Evolutionary conservation across 2,113 vertebrate genomes (phyloP), one percentile per base, ranked within the genome.

Genomic region (Leucosticte australis): DNA sequence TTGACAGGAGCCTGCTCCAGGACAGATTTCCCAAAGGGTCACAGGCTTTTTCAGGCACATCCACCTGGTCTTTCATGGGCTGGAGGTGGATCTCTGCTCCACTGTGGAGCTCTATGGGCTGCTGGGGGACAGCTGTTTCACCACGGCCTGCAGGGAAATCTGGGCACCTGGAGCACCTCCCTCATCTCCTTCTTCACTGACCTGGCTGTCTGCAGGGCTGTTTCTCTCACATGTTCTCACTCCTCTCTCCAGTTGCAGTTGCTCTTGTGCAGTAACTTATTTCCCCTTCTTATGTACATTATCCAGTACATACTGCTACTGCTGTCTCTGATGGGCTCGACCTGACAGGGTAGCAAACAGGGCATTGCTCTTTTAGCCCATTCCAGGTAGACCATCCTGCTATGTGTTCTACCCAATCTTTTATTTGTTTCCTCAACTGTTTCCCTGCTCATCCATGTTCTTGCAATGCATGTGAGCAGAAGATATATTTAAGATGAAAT

Each of bases 21-120:
- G 33, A 59, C 0, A 0, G 77, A n/a, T 11, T 74, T 46, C 23
- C 21, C 39, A 30, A 14, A 37, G 68, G 13, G 13, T 52, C 27
- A 59, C 27, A 59, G 44, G 22, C 27, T 33, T 57, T 59, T 65
- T 23, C 37, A 33, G 27, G 33, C 33, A 41, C 26, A 20, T 37
- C 35, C 44, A 73, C 42, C 44, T 65, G 35, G 26, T 64, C 67
- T 47, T 41, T 31, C 17, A 18, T 12, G 14, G 41, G 30, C 41
- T 11, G 7, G 35, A 73, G 35, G 6, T 27, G 24, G 30, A 63
- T 55, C 49, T 79, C 49, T 71, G 65, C 42, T 71, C 42, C 17
- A 15, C 13, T 49, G 22, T 57, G 42, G 50, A 24, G 4, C 5
- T 67, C 10, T 22, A 19, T 16, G 44, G 37, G 14, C 35, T 73